These are phyloP conservation scores for Drosophila parabipectinata DNA, from an alignment of 1,140 invertebrate species.

Conservation along the genomic window DNA sequence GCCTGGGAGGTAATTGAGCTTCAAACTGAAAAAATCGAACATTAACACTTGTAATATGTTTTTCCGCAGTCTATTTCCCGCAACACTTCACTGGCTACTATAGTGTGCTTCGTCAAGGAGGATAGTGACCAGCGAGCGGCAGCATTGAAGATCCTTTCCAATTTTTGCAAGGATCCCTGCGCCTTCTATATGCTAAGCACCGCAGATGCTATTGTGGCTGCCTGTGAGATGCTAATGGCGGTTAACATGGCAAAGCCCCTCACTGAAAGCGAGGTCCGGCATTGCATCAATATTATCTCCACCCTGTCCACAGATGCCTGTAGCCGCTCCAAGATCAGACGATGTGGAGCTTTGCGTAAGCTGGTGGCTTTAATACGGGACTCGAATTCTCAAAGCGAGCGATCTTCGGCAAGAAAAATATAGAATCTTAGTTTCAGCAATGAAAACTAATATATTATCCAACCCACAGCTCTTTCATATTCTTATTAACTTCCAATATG, in stretches of 20 bases:
- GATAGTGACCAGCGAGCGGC: conserved; percentile 66
- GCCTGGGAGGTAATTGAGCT: conserved; percentile 63
- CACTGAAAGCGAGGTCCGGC: conserved; percentile 64
- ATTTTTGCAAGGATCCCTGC: conserved; percentile 75
- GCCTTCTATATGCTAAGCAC: conserved; percentile 73
- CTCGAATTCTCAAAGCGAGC: conserved; percentile 68
- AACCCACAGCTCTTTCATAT: conserved; percentile 70
- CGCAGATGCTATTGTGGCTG: conserved; percentile 76
- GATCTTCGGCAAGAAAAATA: conserved; percentile 52
- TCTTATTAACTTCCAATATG: conserved; percentile 81
- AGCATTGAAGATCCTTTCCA: conserved; percentile 77
- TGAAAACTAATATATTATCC: neutral
- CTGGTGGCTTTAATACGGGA: conserved; percentile 74
- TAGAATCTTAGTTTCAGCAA: neutral
- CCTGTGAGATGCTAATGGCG: conserved; percentile 72
- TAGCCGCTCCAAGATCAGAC: conserved; percentile 79
- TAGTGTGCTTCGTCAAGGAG: conserved; percentile 74
- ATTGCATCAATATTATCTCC: conserved; percentile 81
- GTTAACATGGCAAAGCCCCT: conserved; percentile 68
- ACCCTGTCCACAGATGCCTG: conserved; percentile 76
- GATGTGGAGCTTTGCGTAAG: conserved; percentile 75
- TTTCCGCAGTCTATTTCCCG: conserved; percentile 44
- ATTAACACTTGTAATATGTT: neutral
- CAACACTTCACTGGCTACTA: conserved; percentile 59
- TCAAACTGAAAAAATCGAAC: neutral